Base-by-base conservation (phyloP, 1,140 invertebrate genomes). In the Drosophila elegans region DNA sequence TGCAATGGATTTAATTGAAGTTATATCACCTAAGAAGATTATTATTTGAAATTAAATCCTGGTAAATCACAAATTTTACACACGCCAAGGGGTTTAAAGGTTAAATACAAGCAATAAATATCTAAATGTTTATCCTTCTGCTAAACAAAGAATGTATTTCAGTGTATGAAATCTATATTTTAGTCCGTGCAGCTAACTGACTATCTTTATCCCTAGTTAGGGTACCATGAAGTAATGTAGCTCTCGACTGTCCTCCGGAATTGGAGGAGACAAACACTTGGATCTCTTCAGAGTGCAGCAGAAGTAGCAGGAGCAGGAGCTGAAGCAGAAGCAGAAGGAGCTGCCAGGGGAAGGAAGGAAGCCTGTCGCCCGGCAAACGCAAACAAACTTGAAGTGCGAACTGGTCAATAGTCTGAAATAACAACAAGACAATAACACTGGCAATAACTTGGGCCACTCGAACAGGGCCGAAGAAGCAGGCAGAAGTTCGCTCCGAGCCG, bases 381-480 rank as follows among this genome's bases (percentile, higher is more conserved):
- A 89, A 84, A 86, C 82, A 82, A 67, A 78, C 62, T 89, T 62
- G 59, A 89, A 76, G 84, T 84, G 84, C 57, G 77, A 88, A 80
- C 64, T 89, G 80, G 84, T 89, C 84, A 89, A 88, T 88, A 89
- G 84, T 74, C 83, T 80, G 84, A 88, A 86, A 88, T 89, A 89
- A 76, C 83, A 86, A 79, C 84, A 89, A 89, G 84, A 77, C 83
- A 77, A 88, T 88, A 83, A 89, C 84, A 83, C 79, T 77, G 83
- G 84, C 84, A 83, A 88, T 88, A 88, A 77, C 71, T 89, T 76
- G 72, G 68, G 62, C 68, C 68, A 49, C 44, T 80, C 48, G 38
- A 74, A 59, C 32, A 38, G 16, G n/a, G 44, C 38, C 46, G 34
- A 12, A 12, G 27, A 12, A 56, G 48, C 12, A 49, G 46, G n/a